Evolutionary conservation across 1,140 invertebrate genomes (phyloP), one percentile per base, ranked within the genome.

Genomic region (Drosophila sp.): DNA sequence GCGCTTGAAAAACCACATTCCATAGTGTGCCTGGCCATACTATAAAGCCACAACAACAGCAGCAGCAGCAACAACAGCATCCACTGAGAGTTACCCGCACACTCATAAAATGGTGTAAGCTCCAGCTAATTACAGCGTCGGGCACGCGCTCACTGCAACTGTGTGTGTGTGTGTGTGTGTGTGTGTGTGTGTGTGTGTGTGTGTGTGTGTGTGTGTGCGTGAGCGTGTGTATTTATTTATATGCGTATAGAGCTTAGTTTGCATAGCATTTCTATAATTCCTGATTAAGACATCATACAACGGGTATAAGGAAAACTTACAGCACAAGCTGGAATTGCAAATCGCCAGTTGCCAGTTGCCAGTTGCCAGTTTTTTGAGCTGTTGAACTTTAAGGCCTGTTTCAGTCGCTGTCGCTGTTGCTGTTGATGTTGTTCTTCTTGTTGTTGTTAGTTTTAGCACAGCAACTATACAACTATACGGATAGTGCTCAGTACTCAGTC

Each of bases 1-100:
- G 56, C 61, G 83, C 76, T 89, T 69, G 79, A 89, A 89, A 89
- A 89, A 89, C 83, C 83, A 64, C 83, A 89, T 89, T 89, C 83
- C 83, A 78, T 78, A 83, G 83, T 89, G 82, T 80, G 82, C 82
- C 77, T 72, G 21, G 21, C 21, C 21, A 21, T 21, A 21, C 21
- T 21, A 1, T 21, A 4, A 21, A 21, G 21, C 21, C 21, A 66
- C 48, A 56, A 53, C 62, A 54, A 45, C 46, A 21, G 27, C 25
- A 48, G 7, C 76, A 59, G 43, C 45, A 72, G 7, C 48, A 66
- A 40, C 18, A 63, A 41, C 62, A 87, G 83, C 78, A 87, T 87
- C 82, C 78, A 76, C 61, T 61, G 70, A 72, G 63, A 66, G 62
- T 65, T 45, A 43, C 54, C 53, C n/a, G 14, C 58, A 51, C 58